Evolutionary conservation across 2,113 vertebrate genomes (phyloP), one percentile per base, ranked within the genome.

Genomic region (Cebidichthys violaceus): DNA sequence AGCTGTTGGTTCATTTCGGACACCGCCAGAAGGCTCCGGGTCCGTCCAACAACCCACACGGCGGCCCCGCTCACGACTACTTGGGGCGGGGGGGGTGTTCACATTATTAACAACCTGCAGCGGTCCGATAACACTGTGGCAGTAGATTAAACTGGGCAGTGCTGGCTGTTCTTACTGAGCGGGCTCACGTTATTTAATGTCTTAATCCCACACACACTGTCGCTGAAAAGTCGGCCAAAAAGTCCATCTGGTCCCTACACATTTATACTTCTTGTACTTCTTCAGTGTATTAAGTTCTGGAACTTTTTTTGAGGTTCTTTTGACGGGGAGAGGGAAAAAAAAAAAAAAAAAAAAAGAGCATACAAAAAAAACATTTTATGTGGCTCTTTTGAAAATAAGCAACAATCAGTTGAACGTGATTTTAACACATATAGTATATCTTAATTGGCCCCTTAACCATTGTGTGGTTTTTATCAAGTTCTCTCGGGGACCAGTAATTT

Each of bases 71-170:
- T 62, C 43, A 37, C 4, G 22, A 41, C 37, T 24, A 55, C 70
- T 73, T 35, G 27, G 31, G 52, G 4, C n/a, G n/a, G 67, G 54
- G 43, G 54, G 8, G 50, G 50, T 1, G 60, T 54, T 69, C 54
- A 59, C 72, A 68, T 87, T 87, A 88, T 86, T 88, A 90, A 80
- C 84, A 89, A 90, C 87, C 92, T 93, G 92, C 91, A 86, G 67
- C 64, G 75, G 83, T 75, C 83, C 71, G 90, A 93, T 91, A 92
- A 88, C 91, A 79, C 82, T 61, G 79, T 80, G 71, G 84, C 76
- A 81, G 33, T 83, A 84, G 89, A 90, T 91, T 89, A 92, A 78
- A 84, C 72, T 7, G 80, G 85, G 75, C 86, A 80, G 82, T 75
- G 82, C 79, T 67, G 81, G 81, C 85, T 86, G 75, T 85, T 87